A percentile compares a stretch with the other conserved stretches of the same genome.
Conservation (phyloP, 2,113 vertebrate genomes). For the Gobio gobio region DNA sequence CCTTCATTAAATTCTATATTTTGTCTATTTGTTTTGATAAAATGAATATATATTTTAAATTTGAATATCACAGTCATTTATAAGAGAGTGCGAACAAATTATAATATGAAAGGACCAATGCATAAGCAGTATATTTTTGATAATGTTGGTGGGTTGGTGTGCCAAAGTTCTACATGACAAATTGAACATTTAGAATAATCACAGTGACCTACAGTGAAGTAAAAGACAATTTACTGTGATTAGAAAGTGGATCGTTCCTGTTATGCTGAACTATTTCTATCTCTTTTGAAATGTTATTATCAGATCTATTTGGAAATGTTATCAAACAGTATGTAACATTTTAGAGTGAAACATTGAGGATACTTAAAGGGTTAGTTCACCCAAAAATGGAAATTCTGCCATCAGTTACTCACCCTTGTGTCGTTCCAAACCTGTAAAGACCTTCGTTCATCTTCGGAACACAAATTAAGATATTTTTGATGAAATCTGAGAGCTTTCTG, state of each 20-base stretch:
- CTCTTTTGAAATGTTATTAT: too few relatives aligned
- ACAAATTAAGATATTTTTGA: too few relatives aligned
- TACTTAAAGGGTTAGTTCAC: too few relatives aligned
- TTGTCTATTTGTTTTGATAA: slow-evolving; percentile 60
- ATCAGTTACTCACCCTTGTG: too few relatives aligned
- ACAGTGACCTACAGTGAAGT: background rate
- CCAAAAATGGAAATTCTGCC: too few relatives aligned
- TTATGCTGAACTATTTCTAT: background rate
- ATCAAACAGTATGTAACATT: background rate
- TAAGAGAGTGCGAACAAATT: slow-evolving; percentile 40
- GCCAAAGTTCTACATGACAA: background rate
- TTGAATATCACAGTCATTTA: slow-evolving; percentile 63
- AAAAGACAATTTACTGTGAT: background rate
- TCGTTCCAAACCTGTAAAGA: too few relatives aligned
- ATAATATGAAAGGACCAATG: slow-evolving; percentile 45
- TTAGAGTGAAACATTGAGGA: background rate
- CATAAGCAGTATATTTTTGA: slow-evolving; percentile 54
- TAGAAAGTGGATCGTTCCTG: background rate
- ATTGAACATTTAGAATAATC: background rate
- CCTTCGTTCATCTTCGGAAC: too few relatives aligned
- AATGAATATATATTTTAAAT: slow-evolving; percentile 60
- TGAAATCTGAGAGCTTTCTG: too few relatives aligned
- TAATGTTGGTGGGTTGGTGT: slow-evolving; percentile 24
- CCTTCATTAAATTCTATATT: slow-evolving; percentile 53
- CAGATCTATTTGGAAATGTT: background rate